These are phyloP conservation scores for Enteromius fasciolatus DNA, from an alignment of 2,797 vertebrate species.

Conservation along the genomic window DNA sequence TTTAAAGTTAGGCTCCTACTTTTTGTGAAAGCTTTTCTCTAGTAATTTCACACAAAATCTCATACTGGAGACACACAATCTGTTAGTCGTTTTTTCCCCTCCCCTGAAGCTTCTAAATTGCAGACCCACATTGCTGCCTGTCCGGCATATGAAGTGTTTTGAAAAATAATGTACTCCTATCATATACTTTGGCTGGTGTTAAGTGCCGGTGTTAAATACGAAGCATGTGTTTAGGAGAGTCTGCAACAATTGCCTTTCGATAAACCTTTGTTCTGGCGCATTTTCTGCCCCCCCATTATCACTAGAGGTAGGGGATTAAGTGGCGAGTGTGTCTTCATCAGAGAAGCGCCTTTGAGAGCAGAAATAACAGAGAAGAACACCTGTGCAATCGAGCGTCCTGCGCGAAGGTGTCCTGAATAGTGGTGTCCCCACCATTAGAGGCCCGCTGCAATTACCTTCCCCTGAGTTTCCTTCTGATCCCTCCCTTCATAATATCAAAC, in stretches of 20 bases:
- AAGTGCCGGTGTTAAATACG: slow-evolving; percentile 55
- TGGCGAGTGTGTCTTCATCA: slow-evolving; percentile 70
- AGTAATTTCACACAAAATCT: background rate
- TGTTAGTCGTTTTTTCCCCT: background rate
- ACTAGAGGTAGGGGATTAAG: slow-evolving; percentile 68
- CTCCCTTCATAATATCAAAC: slow-evolving; percentile 72
- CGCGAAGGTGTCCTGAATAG: slow-evolving; percentile 76
- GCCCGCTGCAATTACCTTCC: slow-evolving; percentile 71
- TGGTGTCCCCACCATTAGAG: slow-evolving; percentile 76
- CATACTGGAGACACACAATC: background rate
- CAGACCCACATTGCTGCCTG: slow-evolving; percentile 21
- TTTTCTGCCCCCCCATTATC: slow-evolving; percentile 70
- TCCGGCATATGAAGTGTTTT: slow-evolving; percentile 42
- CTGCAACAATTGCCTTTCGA: slow-evolving; percentile 76
- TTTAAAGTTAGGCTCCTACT: background rate
- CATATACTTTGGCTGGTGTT: slow-evolving; percentile 52
- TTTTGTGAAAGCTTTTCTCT: background rate
- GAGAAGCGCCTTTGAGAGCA: slow-evolving; percentile 63
- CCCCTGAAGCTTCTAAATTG: slow-evolving; percentile 42
- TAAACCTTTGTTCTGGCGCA: slow-evolving; percentile 78
- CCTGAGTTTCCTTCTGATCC: slow-evolving; percentile 67
- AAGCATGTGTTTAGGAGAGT: slow-evolving; percentile 53
- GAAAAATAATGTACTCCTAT: slow-evolving; percentile 50
- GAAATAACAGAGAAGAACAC: slow-evolving; percentile 76
- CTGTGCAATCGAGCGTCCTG: slow-evolving; percentile 76